phyloP scores from a whole-genome alignment of 2,113 vertebrate species.

The Choloepus hoffmanni region DNA sequence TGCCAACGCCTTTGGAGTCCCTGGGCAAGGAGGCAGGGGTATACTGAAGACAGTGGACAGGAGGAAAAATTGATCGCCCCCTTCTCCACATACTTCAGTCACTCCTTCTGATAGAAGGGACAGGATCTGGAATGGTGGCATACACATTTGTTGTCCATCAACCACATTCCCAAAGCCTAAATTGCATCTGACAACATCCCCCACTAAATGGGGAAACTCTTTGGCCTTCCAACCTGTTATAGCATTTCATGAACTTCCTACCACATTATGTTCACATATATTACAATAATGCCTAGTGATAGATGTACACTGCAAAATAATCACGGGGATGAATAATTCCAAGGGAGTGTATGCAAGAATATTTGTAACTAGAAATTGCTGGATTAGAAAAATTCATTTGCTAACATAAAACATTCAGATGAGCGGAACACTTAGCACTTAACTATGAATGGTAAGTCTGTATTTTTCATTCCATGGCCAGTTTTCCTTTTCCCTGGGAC shows the following conservation, averaged over 20 bases:
- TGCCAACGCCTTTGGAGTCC: not conserved
- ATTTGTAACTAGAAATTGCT: conserved; percentile 26
- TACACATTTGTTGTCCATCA: not conserved
- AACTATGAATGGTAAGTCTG: conserved; percentile 58
- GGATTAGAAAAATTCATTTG: conserved; percentile 56
- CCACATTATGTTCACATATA: not conserved
- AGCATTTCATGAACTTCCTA: not conserved
- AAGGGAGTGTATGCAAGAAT: not conserved
- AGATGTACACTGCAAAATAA: not conserved
- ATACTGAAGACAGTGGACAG: not conserved
- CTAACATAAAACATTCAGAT: conserved; percentile 48
- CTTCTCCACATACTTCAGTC: too few relatives aligned
- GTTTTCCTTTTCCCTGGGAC: conserved; percentile 43
- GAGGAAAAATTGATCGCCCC: not conserved
- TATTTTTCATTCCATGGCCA: conserved; percentile 40
- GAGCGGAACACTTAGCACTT: not conserved
- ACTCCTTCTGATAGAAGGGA: not conserved
- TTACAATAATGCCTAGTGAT: not conserved
- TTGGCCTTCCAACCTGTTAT: not conserved
- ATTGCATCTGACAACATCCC: not conserved
- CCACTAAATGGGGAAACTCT: accelerated
- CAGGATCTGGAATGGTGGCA: not conserved
- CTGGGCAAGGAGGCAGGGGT: not conserved
- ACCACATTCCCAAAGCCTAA: not conserved
- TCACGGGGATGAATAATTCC: not conserved